phyloP scores from a whole-genome alignment of 2,888 invertebrate genomes.

The Agrilus cyanescens region DNA sequence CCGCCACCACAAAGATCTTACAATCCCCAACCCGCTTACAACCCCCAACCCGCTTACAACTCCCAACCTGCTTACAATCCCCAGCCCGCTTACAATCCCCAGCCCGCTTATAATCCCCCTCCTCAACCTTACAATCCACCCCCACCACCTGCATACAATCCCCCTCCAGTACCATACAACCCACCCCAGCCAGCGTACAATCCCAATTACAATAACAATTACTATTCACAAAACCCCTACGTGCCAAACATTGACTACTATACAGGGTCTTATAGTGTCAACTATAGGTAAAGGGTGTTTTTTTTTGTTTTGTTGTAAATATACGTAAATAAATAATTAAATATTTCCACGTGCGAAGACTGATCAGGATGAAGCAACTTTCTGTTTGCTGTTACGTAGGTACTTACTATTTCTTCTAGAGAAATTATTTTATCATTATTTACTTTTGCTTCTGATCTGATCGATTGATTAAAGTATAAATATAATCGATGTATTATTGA shows the following conservation, averaged over 20 bases:
- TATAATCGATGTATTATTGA: too few species aligned
- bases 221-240: constrained; percentile 10
- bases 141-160: constrained; percentile 23
- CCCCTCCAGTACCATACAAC: constrained; percentile 24
- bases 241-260: constrained; percentile 51
- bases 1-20: constrained; percentile 12
- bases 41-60: constrained; percentile 23
- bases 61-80: constrained; percentile 24
- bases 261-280: constrained; percentile 67
- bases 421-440: too few species aligned
- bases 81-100: constrained; percentile 15
- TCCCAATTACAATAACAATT: constrained; percentile 11
- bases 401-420: too few species aligned
- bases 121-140: constrained; percentile 18
- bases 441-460: too few species aligned
- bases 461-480: too few species aligned
- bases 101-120: background rate
- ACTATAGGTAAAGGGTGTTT: constrained; percentile 37
- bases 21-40: constrained; percentile 17
- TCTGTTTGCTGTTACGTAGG: too few species aligned
- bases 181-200: constrained; percentile 10
- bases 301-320: background rate
- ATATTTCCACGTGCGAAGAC: too few species aligned
- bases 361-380: too few species aligned
- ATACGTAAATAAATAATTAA: background rate